phyloP scores from a whole-genome alignment of 2,888 invertebrate genomes.

The Incurvaria masculella region DNA sequence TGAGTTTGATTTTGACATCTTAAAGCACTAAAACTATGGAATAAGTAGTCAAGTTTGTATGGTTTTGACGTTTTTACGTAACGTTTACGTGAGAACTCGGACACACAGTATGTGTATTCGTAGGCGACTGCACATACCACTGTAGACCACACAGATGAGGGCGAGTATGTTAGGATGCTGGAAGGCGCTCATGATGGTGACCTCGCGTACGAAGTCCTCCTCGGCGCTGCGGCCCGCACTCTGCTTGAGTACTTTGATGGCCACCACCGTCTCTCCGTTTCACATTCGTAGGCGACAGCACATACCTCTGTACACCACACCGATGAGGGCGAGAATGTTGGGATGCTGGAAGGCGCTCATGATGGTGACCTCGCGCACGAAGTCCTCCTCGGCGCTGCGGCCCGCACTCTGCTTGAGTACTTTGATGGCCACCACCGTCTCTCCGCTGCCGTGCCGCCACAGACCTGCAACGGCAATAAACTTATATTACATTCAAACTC shows the following conservation, averaged over 20 bases:
- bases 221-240: slow-evolving; percentile 72
- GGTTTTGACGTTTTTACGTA: no score
- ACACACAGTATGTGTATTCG: no score
- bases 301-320: slow-evolving; percentile 70
- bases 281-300: not conserved
- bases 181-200: slow-evolving; percentile 82
- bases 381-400: slow-evolving; percentile 74
- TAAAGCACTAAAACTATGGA: no score
- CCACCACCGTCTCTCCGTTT: not conserved
- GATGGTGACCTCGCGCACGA: slow-evolving; percentile 78
- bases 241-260: slow-evolving; percentile 75
- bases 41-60: no score
- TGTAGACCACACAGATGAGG: slow-evolving; percentile 71
- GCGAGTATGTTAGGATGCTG: slow-evolving; percentile 76
- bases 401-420: slow-evolving; percentile 75
- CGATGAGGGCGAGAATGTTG: slow-evolving; percentile 76
- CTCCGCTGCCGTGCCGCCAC: slow-evolving; percentile 30
- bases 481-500: no score
- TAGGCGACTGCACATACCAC: slow-evolving; percentile 48
- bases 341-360: slow-evolving; percentile 79
- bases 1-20: no score
- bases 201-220: slow-evolving; percentile 78
- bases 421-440: slow-evolving; percentile 69
- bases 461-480: slow-evolving; percentile 27
- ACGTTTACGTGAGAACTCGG: no score